Conservation (phyloP, 2,113 vertebrate species). For the Onychorhynchus coronatus region DNA sequence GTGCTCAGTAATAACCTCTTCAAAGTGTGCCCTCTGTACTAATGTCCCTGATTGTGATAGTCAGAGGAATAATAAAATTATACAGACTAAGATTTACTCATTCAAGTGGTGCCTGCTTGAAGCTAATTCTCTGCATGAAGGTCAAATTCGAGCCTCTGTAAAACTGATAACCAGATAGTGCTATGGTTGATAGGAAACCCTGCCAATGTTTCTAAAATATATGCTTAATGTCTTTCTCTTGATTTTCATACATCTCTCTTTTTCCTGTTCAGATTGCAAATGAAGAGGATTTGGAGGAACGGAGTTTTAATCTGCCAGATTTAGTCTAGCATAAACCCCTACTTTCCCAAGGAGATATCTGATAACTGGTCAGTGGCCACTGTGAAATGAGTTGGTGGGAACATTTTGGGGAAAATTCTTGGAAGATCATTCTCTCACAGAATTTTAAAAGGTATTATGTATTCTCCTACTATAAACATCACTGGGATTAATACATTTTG, state of each 20-base stretch:
- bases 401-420: background rate
- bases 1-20: conserved; percentile 41
- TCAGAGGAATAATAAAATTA: conserved; percentile 37
- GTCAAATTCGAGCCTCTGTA: background rate
- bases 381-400: background rate
- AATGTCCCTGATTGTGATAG: conserved; percentile 23
- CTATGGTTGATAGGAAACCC: background rate
- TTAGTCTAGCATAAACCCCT: background rate
- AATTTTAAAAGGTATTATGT: background rate
- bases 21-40: conserved; percentile 30
- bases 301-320: background rate
- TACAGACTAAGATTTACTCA: background rate
- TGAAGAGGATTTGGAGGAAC: background rate
- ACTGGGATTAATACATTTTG: background rate
- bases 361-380: accelerated
- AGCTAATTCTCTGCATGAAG: background rate
- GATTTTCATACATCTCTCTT: background rate
- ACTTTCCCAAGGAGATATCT: background rate
- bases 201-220: background rate
- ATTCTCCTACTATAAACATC: background rate
- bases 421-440: background rate
- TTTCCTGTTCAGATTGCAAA: background rate
- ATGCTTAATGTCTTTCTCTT: background rate
- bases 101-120: background rate
- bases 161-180: background rate